Conservation (phyloP, 2,888 invertebrate genomes). For the Xylota sylvarum region DNA sequence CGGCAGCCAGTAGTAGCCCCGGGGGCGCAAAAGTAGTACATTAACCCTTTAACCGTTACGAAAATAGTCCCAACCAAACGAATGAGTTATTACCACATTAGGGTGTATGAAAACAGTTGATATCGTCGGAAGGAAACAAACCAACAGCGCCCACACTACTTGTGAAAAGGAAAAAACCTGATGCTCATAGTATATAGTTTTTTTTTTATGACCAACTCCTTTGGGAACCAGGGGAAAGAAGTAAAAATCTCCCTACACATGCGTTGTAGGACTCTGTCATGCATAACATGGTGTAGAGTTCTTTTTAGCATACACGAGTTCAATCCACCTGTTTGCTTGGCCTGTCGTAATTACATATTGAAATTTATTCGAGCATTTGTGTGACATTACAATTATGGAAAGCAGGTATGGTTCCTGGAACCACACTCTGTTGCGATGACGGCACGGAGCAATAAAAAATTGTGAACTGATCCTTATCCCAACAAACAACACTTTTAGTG, state of each 20-base stretch:
- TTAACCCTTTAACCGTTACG: conserved; percentile 70
- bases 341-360: conserved; percentile 58
- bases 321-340: conserved; percentile 73
- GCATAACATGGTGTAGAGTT: conserved; percentile 49
- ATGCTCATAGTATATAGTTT: conserved; percentile 18
- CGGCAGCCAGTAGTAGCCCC: conserved; percentile 17
- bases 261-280: conserved; percentile 35
- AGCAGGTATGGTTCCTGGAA: conserved; percentile 65
- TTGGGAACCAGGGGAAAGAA: conserved; percentile 13
- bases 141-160: conserved; percentile 38
- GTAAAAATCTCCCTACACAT: conserved; percentile 23
- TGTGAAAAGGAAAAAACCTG: conserved; percentile 17
- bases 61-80: conserved; percentile 51
- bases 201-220: conserved; percentile 29
- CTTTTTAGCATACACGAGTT: conserved; percentile 53
- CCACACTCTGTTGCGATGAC: not conserved
- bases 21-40: conserved; percentile 14
- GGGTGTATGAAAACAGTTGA: conserved; percentile 48
- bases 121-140: conserved; percentile 67
- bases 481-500: not conserved
- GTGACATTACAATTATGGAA: conserved; percentile 71
- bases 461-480: conserved; percentile 53
- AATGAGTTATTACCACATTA: conserved; percentile 63
- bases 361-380: conserved; percentile 75
- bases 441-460: conserved; percentile 4